Evolutionary conservation across 2,888 invertebrate species (phyloP).

Genomic region (Arenicola marina): DNA sequence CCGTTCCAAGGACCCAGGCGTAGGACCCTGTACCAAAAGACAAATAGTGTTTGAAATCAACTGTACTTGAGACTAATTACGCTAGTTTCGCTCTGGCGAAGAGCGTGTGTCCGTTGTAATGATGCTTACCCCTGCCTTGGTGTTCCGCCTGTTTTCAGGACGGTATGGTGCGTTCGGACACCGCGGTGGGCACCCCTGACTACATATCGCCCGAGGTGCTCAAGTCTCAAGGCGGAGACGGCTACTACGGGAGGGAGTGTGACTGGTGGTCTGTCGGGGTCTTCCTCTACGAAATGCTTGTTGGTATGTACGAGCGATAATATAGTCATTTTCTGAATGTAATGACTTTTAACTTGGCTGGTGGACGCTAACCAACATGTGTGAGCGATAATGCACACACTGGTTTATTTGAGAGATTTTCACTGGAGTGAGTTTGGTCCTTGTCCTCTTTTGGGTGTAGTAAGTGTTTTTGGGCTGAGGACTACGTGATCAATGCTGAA

Average conservation of each 20-base stretch:
- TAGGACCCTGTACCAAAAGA: no score
- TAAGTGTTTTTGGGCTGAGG: no score
- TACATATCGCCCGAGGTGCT: slow-evolving; percentile 99
- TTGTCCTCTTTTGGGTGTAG: no score
- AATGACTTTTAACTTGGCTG: no score
- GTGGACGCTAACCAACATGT: not conserved
- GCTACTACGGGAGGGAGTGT: slow-evolving; percentile 95
- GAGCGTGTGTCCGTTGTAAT: no score
- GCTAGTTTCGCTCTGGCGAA: no score
- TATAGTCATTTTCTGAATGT: not conserved
- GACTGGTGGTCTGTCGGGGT: slow-evolving; percentile 99
- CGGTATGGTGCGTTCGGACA: slow-evolving; percentile 93
- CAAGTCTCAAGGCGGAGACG: slow-evolving; percentile 91
- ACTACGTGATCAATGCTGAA: no score
- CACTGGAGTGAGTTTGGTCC: no score
- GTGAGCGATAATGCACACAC: not conserved
- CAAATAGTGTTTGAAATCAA: no score
- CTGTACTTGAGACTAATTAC: no score
- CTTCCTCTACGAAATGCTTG: slow-evolving; percentile 97
- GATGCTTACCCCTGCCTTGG: no score
- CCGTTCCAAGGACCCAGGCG: no score
- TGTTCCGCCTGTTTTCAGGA: slow-evolving; percentile 63
- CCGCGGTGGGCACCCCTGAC: slow-evolving; percentile 98
- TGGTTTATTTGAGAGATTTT: not conserved
- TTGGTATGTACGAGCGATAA: slow-evolving; percentile 70